Evolutionary conservation across 2,113 vertebrate genomes (phyloP).

Genomic region (Pygoscelis antarcticus): DNA sequence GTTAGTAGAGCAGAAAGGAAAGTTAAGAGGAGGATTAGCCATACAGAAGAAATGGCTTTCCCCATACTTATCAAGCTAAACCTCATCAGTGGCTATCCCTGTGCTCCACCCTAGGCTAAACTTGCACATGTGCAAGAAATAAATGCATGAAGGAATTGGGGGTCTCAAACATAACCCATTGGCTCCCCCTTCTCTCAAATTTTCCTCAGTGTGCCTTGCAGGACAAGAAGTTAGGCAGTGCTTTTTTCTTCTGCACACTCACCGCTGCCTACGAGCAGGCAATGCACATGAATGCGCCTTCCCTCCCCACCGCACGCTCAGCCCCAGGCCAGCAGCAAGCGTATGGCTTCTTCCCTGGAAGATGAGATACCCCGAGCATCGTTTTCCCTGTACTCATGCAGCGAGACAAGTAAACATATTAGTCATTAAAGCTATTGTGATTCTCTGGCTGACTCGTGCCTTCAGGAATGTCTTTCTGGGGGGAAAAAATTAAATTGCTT

Average conservation of each 20-base stretch:
- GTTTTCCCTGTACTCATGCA: neutral
- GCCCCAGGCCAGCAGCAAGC: neutral
- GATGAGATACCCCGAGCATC: neutral
- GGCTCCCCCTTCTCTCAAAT: neutral
- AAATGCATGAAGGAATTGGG: rapidly evolving
- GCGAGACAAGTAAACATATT: constrained; percentile 35
- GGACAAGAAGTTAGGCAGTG: neutral
- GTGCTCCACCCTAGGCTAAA: neutral
- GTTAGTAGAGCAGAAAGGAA: neutral
- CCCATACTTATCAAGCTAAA: too few species aligned
- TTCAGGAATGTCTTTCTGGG: constrained; percentile 46
- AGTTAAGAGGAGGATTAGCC: neutral
- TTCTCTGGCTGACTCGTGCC: constrained; percentile 35
- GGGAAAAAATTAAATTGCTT: constrained; percentile 15
- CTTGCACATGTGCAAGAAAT: neutral
- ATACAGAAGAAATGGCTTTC: neutral
- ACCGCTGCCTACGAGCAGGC: neutral
- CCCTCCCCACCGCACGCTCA: neutral
- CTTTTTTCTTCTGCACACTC: neutral
- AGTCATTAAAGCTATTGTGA: constrained; percentile 36
- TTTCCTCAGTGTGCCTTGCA: neutral
- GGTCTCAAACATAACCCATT: neutral
- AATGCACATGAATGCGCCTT: neutral
- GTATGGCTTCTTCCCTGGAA: neutral
- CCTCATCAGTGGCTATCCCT: too few species aligned